Base-by-base conservation (phyloP, 2,888 invertebrate species). In the Syrista parreyssii region DNA sequence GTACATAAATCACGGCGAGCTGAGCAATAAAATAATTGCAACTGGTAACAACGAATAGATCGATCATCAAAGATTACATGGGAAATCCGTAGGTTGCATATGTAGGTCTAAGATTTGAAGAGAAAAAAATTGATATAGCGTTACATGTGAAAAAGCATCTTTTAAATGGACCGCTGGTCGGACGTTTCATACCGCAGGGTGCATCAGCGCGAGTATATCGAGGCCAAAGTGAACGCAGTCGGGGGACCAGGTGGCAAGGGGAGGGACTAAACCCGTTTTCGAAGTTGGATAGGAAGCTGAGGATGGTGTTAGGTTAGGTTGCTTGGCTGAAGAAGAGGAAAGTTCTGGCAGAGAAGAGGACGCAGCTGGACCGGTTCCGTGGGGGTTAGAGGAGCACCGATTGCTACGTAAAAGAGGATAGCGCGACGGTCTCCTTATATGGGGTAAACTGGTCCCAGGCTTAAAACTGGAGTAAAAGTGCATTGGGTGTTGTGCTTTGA, bases 401-500 rank as follows among this genome's bases (percentile, higher is more conserved):
- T 31, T 71, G 40, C 68, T n/a, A 75, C 80, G 78, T 83, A 83
- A 85, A 88, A 82, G 84, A 85, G 87, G 84, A 86, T 85, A 85
- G 85, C 86, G 86, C 85, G 40, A 15, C 9, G 85, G 85, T 79
- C 84, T 84, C 84, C 84, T 88, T 84, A 86, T 85, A 85, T 86
- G 85, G 81, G 82, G 82, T 79, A 84, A 89, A 89, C 88, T 88
- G 89, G 88, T 88, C 87, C 78, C 79, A 78, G 83, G 82, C 77
- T 87, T 82, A 84, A 86, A 89, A 89, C 88, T 89, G 85, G 89
- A 88, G 89, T 89, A 89, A 89, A 89, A 89, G 87, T 88, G 87
- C 86, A 85, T 73, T 82, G 83, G 78, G 83, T 81, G 80, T 82
- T 84, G 78, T 31, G 69, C 75, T 72, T 33, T 11, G 80, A 83